Conservation (phyloP, 1,140 invertebrate genomes). For the Lasaia peninsularis region DNA sequence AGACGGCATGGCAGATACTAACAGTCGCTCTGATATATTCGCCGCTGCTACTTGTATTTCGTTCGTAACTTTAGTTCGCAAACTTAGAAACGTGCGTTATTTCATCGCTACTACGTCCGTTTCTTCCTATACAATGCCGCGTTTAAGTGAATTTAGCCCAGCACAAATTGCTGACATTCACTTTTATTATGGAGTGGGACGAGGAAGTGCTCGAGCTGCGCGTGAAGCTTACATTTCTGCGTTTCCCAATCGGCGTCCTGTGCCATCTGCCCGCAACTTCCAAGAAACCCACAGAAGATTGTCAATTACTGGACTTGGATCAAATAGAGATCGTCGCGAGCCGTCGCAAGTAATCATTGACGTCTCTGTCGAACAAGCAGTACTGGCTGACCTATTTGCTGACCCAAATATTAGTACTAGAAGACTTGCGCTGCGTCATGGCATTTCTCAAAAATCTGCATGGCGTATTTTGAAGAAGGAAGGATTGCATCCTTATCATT, state of each 20-base stretch:
- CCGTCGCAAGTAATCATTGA: constrained; percentile 4
- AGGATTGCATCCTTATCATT: constrained; percentile 13
- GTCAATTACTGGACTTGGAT: constrained; percentile 16
- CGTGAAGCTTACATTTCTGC: constrained; percentile 11
- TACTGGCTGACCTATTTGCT: neutral
- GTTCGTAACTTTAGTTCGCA: neutral
- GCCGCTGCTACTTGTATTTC: neutral
- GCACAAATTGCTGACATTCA: constrained; percentile 7
- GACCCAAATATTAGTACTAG: neutral
- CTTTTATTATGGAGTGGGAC: constrained; percentile 12
- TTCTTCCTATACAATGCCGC: neutral
- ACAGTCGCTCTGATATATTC: neutral
- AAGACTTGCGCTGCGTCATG: neutral
- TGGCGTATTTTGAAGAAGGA: neutral
- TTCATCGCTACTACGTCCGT: neutral
- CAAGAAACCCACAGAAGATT: constrained; percentile 22
- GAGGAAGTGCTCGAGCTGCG: constrained; percentile 11
- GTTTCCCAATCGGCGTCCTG: constrained; percentile 12
- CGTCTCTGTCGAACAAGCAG: constrained; percentile 5
- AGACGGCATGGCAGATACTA: no score
- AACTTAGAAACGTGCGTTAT: neutral
- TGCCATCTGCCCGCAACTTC: constrained; percentile 21
- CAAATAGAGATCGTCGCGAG: constrained; percentile 9
- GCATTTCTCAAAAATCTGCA: neutral
- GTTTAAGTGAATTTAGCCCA: neutral